Base-by-base conservation (phyloP, 1,140 invertebrate genomes). In the Neotoxoptera formosana region DNA sequence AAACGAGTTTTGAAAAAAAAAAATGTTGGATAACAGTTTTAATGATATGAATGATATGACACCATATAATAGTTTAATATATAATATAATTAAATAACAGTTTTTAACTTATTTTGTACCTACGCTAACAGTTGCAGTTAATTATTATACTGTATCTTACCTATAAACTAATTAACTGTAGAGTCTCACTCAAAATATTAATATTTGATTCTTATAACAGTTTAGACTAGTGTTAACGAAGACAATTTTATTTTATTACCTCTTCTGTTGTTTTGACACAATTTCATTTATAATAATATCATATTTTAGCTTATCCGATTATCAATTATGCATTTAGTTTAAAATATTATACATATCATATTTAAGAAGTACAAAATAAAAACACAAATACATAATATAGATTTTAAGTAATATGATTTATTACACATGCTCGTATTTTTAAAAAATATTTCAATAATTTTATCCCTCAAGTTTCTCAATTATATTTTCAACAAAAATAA, bases 1-100 rank as follows among this genome's bases (percentile, higher is more conserved):
- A n/a, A 76, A 76, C 60, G 6, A n/a, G 60, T 76, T 76, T 67
- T n/a, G 1, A 76, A 76, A 53, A 67, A 67, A 67, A n/a, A n/a
- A n/a, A 0, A 7, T n/a, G n/a, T 76, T 76, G 14, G 60, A 76
- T 76, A 76, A 76, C 60, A 76, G n/a, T 76, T 76, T 76, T 76
- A n/a, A 76, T 76, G 30, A 76, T 76, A 76, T 53, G 51, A n/a
- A 76, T 76, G 30, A 76, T 76, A 76, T 53, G 51, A 53, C 7
- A 53, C 51, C 51, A 53, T 20, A 53, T 76, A 76, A 17, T n/a
- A 76, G n/a, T 17, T n/a, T 76, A 76, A 76, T n/a, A 76, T 76
- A 76, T 76, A 76, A 76, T 76, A 76, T 23, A 76, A 76, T 76
- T 76, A n/a, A 76, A 76, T 76, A 76, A n/a, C n/a, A 76, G 60